Evolutionary conservation across 2,113 vertebrate species (phyloP).

Genomic region (Dasyornis broadbenti): DNA sequence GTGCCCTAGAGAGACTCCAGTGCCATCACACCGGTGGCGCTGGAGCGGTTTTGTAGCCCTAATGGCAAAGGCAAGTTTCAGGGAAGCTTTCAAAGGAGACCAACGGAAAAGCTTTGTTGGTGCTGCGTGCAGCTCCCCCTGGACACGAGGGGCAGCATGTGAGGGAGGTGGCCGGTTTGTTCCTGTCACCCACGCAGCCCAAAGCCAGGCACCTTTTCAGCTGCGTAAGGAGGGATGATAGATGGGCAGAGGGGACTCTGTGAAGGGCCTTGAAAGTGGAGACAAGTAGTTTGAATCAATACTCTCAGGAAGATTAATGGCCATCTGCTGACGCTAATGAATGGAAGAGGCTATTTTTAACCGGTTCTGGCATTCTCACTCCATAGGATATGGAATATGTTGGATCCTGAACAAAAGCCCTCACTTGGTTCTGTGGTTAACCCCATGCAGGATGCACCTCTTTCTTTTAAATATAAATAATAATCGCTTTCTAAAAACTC

Average conservation of each 20-base stretch:
- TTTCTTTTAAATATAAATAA: background rate
- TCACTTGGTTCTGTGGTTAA: background rate
- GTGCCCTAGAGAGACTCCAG: background rate
- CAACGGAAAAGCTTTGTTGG: background rate
- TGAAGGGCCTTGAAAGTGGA: constrained; percentile 50
- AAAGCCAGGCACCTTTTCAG: constrained; percentile 19
- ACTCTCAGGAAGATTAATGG: constrained; percentile 66
- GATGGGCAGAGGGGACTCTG: constrained; percentile 41
- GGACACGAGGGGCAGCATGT: background rate
- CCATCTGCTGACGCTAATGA: constrained; percentile 62
- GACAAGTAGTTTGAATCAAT: constrained; percentile 55
- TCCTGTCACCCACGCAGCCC: background rate
- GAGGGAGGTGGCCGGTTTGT: background rate
- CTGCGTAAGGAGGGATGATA: constrained; percentile 40
- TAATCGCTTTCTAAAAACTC: background rate
- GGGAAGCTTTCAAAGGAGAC: background rate
- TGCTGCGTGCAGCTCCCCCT: background rate
- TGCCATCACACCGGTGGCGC: background rate
- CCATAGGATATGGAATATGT: background rate
- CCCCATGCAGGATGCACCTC: background rate
- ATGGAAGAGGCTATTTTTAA: constrained; percentile 63
- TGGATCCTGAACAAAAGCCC: background rate
- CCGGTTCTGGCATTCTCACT: constrained; percentile 20
- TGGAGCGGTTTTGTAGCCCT: background rate
- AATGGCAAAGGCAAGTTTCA: background rate